Percentiles rank a stretch among this genome's conserved stretches.
These are phyloP conservation scores for Silurus glanis DNA, from an alignment of 2,113 vertebrate genomes.

Conservation along the genomic window DNA sequence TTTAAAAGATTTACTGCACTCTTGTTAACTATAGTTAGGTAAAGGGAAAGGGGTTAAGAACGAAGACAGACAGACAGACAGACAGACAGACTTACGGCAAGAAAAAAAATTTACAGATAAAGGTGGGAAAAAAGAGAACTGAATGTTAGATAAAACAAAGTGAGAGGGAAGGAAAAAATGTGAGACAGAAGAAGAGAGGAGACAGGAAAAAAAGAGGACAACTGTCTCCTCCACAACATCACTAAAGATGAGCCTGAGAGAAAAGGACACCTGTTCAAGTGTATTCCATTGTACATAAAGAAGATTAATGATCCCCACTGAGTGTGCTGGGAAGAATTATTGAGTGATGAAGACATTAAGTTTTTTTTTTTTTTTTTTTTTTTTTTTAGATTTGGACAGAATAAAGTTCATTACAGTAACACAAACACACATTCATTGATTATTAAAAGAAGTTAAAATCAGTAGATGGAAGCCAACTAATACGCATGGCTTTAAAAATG, in stretches of 20 bases:
- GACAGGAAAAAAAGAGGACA: not conserved
- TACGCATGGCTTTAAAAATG: not conserved
- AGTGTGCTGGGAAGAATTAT: not conserved
- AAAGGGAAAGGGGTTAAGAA: not conserved
- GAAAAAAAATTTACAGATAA: not conserved
- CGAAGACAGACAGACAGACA: not conserved
- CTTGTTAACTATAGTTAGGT: not conserved
- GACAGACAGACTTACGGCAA: not conserved
- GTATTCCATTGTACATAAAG: not conserved
- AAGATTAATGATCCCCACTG: constrained; percentile 12
- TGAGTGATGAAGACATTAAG: constrained; percentile 5
- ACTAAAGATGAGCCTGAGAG: not conserved
- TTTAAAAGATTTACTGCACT: not conserved
- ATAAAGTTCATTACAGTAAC: not conserved
- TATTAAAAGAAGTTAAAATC: not conserved
- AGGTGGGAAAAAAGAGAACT: not conserved
- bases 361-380: too few species aligned
- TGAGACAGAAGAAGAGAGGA: not conserved
- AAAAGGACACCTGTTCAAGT: constrained; percentile 6
- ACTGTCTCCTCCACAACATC: not conserved
- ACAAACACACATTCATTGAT: not conserved
- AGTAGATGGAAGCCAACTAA: not conserved
- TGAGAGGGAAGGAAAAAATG: not conserved
- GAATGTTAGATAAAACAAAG: not conserved
- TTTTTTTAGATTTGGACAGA: not conserved